Percentiles rank a stretch among this genome's conserved stretches.
Conservation (phyloP, 2,113 vertebrate genomes). For the Saimiri boliviensis region DNA sequence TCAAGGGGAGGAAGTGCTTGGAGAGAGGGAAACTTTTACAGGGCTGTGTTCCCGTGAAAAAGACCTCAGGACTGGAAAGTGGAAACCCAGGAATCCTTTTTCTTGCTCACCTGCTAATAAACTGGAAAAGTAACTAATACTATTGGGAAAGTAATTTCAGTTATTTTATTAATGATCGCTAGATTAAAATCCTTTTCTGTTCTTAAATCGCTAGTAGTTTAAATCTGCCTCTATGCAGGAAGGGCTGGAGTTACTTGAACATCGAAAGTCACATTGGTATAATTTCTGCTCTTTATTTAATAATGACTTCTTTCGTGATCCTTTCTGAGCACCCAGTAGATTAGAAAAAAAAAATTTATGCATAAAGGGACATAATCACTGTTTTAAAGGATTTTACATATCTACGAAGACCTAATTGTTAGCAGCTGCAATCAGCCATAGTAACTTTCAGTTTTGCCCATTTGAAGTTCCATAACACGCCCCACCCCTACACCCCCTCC, state of each 20-base stretch:
- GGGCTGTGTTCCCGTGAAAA: neutral
- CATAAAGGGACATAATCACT: neutral
- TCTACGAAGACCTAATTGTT: constrained; percentile 11
- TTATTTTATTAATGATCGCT: neutral
- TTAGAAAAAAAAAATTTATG: neutral
- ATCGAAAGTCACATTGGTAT: neutral
- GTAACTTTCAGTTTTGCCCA: neutral
- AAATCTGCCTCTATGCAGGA: neutral
- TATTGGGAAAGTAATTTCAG: neutral
- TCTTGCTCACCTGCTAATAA: neutral
- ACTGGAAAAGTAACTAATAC: neutral
- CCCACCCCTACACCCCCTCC: rapidly evolving
- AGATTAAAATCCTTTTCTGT: neutral
- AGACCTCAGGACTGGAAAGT: neutral
- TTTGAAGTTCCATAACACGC: neutral
- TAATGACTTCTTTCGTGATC: neutral
- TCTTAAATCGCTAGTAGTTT: neutral
- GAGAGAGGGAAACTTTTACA: neutral
- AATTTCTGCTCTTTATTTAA: neutral
- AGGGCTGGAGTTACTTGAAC: neutral
- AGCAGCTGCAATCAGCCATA: neutral
- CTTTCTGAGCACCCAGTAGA: neutral
- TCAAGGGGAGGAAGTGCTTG: neutral
- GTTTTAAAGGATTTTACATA: constrained; percentile 16
- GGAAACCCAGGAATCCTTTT: neutral